These are phyloP conservation scores for Podarcis muralis DNA, from an alignment of 2,113 vertebrate genomes.

Conservation along the genomic window DNA sequence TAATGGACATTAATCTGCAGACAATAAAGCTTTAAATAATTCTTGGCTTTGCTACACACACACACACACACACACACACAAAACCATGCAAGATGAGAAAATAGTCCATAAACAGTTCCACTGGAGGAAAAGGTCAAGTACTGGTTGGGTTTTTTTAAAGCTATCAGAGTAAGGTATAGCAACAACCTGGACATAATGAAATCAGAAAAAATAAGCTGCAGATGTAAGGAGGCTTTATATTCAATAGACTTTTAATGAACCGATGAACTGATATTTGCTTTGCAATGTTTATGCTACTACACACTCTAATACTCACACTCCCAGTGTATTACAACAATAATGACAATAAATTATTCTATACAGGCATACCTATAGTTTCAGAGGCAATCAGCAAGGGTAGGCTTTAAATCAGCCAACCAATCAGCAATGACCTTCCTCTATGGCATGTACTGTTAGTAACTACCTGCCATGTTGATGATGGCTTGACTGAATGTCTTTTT, in stretches of 20 bases:
- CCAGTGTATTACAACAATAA: conserved; percentile 33
- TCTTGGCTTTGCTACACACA: neutral
- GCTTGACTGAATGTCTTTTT: conserved; percentile 35
- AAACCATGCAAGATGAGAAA: too few relatives aligned
- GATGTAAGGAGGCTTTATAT: neutral
- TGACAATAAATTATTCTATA: conserved; percentile 45
- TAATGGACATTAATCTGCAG: neutral
- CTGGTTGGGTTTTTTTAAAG: neutral
- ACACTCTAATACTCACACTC: conserved; percentile 8
- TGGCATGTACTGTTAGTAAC: conserved; percentile 39
- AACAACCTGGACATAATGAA: neutral
- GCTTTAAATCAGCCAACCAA: conserved; percentile 47
- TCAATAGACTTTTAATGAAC: neutral
- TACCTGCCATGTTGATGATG: conserved; percentile 34
- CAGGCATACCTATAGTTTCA: conserved; percentile 20
- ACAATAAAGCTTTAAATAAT: neutral
- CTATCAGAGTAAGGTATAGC: neutral
- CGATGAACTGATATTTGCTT: neutral
- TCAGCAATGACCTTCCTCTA: conserved; percentile 45
- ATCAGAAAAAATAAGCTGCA: neutral
- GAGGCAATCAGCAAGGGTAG: conserved; percentile 38
- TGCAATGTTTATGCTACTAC: neutral
- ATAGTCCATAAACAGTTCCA: neutral
- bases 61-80: too few relatives aligned
- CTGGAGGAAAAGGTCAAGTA: neutral